These are phyloP conservation scores for Leucopsar rothschildi DNA, from an alignment of 2,113 vertebrate genomes.

Conservation along the genomic window DNA sequence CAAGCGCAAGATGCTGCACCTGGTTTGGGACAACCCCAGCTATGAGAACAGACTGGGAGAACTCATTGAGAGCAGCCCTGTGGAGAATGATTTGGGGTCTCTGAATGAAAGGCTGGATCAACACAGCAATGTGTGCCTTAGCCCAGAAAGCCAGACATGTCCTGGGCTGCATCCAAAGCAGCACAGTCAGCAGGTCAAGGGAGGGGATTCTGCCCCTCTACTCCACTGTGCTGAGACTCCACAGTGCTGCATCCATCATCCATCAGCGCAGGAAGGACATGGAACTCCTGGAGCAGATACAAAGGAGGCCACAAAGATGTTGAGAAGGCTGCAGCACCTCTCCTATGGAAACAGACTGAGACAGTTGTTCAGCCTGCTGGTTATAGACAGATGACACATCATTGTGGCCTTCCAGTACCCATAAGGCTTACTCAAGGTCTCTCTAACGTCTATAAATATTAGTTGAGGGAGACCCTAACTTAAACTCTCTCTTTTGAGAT, in stretches of 20 bases:
- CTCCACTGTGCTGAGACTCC: not conserved
- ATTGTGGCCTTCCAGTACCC: not conserved
- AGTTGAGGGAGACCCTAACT: not conserved
- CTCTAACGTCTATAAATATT: not conserved
- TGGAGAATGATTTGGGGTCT: not conserved
- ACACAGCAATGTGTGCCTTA: not conserved
- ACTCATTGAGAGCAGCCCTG: not conserved
- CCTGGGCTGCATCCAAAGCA: not conserved
- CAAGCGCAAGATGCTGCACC: not conserved
- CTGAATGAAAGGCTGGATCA: not conserved
- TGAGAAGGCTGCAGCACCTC: not conserved
- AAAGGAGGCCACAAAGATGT: not conserved
- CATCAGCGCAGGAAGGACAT: not conserved
- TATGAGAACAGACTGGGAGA: not conserved
- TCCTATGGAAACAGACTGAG: not conserved
- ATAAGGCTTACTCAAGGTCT: not conserved
- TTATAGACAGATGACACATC: not conserved
- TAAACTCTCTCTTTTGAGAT: not conserved
- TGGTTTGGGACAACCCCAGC: not conserved
- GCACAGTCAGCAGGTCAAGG: not conserved
- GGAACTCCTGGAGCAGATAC: not conserved
- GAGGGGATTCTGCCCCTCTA: not conserved
- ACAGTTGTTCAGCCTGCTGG: not conserved
- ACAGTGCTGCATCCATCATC: not conserved
- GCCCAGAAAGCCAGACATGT: rapidly evolving